A percentile compares a stretch with the other conserved stretches of the same genome.
These are phyloP conservation scores for Carcharodon carcharias DNA, from an alignment of 2,797 vertebrate genomes.

Conservation along the genomic window DNA sequence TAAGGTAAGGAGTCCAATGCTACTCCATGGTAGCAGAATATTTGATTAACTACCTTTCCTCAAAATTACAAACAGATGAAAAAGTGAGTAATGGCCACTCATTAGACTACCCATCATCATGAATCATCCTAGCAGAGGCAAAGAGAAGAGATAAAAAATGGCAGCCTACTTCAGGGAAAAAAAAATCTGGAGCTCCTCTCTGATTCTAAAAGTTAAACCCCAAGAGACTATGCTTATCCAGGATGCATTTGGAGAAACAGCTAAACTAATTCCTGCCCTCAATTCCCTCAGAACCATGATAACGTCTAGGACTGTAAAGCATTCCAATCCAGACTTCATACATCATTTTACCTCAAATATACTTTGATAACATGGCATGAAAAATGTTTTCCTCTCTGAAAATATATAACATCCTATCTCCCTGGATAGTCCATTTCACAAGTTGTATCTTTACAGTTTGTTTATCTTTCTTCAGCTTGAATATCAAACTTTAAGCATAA, in stretches of 20 bases:
- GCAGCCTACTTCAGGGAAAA: background rate
- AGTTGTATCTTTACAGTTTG: background rate
- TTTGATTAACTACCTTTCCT: background rate
- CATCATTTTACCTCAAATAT: background rate
- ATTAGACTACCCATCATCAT: background rate
- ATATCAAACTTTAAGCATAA: background rate
- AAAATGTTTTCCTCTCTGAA: background rate
- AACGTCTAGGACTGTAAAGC: background rate
- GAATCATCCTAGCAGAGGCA: background rate
- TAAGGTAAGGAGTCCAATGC: background rate
- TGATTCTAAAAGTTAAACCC: background rate
- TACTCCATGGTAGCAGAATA: background rate
- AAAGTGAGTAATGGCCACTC: background rate
- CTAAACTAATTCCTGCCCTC: background rate
- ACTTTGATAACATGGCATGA: background rate
- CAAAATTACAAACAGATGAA: background rate
- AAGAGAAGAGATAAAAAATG: background rate
- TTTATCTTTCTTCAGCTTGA: background rate
- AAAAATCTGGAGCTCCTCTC: background rate
- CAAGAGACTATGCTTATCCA: background rate
- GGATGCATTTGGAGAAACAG: background rate
- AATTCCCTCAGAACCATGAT: background rate
- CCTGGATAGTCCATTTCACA: background rate
- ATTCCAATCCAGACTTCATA: background rate
- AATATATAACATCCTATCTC: background rate